phyloP scores from a whole-genome alignment of 2,113 vertebrate genomes.

The Brachyistius frenatus region DNA sequence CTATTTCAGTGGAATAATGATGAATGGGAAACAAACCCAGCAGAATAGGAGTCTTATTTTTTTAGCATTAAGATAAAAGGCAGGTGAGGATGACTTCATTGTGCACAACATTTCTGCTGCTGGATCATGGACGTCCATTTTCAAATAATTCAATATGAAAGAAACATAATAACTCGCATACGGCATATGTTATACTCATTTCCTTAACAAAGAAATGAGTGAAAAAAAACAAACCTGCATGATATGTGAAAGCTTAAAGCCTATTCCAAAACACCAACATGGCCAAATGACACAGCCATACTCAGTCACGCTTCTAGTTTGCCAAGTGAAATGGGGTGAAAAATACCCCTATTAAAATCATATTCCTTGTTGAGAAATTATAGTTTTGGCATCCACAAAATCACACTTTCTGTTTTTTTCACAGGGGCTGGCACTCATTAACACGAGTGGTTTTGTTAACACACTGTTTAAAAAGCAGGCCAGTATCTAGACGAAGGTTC shows the following conservation, averaged over 20 bases:
- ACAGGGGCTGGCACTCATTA: conserved; percentile 47
- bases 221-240: conserved; percentile 59
- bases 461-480: conserved; percentile 44
- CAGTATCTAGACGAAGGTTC: conserved; percentile 30
- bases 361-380: conserved; percentile 60
- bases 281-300: conserved; percentile 60
- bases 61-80: conserved; percentile 8
- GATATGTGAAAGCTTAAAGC: conserved; percentile 49
- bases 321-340: conserved; percentile 63
- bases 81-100: conserved; percentile 25
- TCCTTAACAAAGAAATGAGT: conserved; percentile 53
- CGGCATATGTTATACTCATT: conserved; percentile 47
- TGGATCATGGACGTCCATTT: conserved; percentile 8
- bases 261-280: conserved; percentile 66
- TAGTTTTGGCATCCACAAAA: conserved; percentile 51
- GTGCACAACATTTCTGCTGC: conserved; percentile 9
- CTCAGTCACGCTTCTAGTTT: conserved; percentile 53
- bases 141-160: conserved; percentile 9
- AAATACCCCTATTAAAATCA: conserved; percentile 65
- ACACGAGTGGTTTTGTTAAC: conserved; percentile 54
- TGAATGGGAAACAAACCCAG: conserved; percentile 10
- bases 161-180: conserved; percentile 30
- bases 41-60: conserved; percentile 6
- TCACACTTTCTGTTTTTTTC: conserved; percentile 52
- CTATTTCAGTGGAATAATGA: conserved; percentile 13